These are phyloP conservation scores for Hylia prasina DNA, from an alignment of 2,113 vertebrate species.

Conservation along the genomic window DNA sequence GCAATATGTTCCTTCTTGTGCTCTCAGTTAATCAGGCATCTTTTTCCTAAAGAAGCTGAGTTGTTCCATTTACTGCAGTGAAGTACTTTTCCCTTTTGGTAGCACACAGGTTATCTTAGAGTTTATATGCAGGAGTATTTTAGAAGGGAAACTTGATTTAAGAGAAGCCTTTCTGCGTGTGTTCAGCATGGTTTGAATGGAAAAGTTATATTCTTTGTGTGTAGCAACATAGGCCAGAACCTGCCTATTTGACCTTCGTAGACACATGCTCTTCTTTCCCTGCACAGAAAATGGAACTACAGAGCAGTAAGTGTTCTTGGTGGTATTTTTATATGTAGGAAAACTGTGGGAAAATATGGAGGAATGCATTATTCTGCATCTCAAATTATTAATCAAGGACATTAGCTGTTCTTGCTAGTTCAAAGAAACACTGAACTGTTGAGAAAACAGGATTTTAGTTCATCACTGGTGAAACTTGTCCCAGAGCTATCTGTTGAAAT, in stretches of 20 bases:
- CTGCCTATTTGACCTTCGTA: background rate
- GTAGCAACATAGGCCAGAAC: background rate
- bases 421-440: background rate
- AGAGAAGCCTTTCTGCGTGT: background rate
- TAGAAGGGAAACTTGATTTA: background rate
- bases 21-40: background rate
- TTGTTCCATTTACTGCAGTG: background rate
- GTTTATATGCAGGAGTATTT: background rate
- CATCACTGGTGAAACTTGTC: background rate
- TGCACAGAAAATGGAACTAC: background rate
- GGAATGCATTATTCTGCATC: background rate
- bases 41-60: background rate
- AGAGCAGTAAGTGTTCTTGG: background rate
- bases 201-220: background rate
- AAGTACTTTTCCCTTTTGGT: background rate
- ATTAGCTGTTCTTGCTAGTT: background rate
- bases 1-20: background rate
- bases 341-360: background rate
- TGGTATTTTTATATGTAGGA: background rate
- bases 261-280: background rate
- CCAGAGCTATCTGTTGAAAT: background rate
- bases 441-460: constrained; percentile 2
- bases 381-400: background rate
- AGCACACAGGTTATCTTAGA: background rate
- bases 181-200: background rate